Base-by-base conservation (phyloP, 1,140 invertebrate genomes). In the Muscidifurax raptorellus region DNA sequence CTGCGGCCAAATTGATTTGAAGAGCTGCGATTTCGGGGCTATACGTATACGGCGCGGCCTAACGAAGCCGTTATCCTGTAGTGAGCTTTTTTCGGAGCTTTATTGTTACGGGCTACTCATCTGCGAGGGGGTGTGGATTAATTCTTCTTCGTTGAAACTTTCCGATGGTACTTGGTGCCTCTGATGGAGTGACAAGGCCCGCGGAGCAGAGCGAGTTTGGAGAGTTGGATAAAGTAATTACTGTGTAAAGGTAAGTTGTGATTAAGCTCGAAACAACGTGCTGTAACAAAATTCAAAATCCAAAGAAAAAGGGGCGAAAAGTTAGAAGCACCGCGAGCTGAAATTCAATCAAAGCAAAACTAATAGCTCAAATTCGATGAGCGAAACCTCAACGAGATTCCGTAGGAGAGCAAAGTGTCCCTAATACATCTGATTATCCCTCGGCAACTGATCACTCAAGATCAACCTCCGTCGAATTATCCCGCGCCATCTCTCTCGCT, bases 351-450 rank as follows among this genome's bases (percentile, higher is more conserved):
- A 74, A 74, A 32, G 32, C 72, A n/a, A 72, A 72, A 6, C 28
- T 72, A 72, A 72, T 72, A 36, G 13, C n/a, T 44, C 2, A 47
- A 77, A 77, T 59, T 77, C 75, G 28, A 47, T 25, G 44, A 52
- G 6, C 74, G 44, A 72, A 72, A 47, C 22, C 66, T 28, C 66
- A 67, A 67, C 18, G 27, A 69, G 27, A 28, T 69, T 27, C 27
- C 27, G 12, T 0, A 10, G 10, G 27, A 75, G 22, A 75, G 72
- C 5, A 59, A 77, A 47, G 75, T 77, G 47, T 36, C 75, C 75
- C 18, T 77, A 52, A 77, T 59, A 59, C 47, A 77, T 77, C 47
- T 25, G 75, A 77, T 77, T 77, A 77, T 66, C 77, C 30, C 25
- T 40, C 18, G 32, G 47, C 77, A 67, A 64, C 28, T 22, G 77